Evolutionary conservation across 2,888 invertebrate genomes (phyloP), one percentile per base, ranked within the genome.

Genomic region (Tineola bisselliella): DNA sequence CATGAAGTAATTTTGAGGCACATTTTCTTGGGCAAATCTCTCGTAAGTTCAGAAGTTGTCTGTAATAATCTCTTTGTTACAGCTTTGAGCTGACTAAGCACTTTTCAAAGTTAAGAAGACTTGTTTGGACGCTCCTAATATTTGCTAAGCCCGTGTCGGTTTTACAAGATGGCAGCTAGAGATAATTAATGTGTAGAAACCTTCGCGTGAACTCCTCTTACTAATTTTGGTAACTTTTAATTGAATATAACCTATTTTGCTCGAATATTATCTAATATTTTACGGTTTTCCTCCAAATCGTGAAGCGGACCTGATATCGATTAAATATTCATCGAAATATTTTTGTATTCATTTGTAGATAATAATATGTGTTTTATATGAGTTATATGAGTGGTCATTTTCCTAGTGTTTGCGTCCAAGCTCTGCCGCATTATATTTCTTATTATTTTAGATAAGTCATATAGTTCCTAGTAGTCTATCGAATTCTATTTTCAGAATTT

Each of bases 101-200:
- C 74, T 64, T 76, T 75, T 66, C 71, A 65, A 78, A 79, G 77
- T 79, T 77, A 75, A 75, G 76, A 75, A 75, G 76, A 70, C 77
- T 77, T 77, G 78, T 81, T 81, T 73, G 75, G 74, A 71, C 72
- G 74, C 73, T 72, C 74, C 74, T 76, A 77, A 78, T 82, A 81
- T 81, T 81, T 81, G 82, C 77, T 76, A 77, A 81, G 79, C 74
- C 76, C 72, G 76, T 77, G 78, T 78, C 77, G 75, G 79, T 78
- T 76, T 74, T 73, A 74, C 75, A 74, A 78, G 77, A 77, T 76
- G 76, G 74, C 75, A 72, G 73, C 71, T 69, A 67, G 68, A 79
- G 79, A 81, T 83, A 83, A 82, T 83, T 79, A 81, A 82, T 81
- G 79, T 78, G 75, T 77, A 70, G 67, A 74, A 71, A 18, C 60